Base-by-base conservation (phyloP, 2,888 invertebrate genomes). In the Heliconius charithonia region DNA sequence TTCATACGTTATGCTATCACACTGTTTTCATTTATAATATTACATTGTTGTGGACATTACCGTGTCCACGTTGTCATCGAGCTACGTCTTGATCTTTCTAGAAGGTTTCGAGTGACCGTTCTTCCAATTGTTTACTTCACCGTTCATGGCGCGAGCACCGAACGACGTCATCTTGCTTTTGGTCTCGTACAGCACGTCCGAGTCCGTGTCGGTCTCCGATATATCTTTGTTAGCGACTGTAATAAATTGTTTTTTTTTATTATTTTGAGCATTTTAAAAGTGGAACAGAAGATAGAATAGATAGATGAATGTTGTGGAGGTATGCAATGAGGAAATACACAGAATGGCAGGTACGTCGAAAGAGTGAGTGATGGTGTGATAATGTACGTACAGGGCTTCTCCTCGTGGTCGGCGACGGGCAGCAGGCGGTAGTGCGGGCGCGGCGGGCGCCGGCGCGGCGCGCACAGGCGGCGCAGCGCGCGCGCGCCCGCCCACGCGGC, bases 141-240 rank as follows among this genome's bases (percentile, higher is more conserved):
- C 95, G 87, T 95, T 95, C 83, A 88, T 84, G 1, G 89, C 84
- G 16, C 94, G 91, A 2, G 87, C 83, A 2, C 88, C 87, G 82
- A 94, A 93, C 25, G 93, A 87, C 0, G 93, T 91, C 41, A 95
- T 95, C 84, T 96, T 97, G 81, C 95, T 95, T 78, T 96, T 96
- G 16, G 97, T 96, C 89, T 98, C 98, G 88, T 98, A 98, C 29
- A 98, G 92, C 13, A 98, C 97, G 90, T 98, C 98, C 0, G 98
- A 98, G 85, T 98, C 98, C 0, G 97, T 97, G 83, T 98, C 98
- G 1, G 97, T 96, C 86, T 98, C 98, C 0, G 97, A 96, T 78
- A 96, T 94, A 89, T 96, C 96, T 84, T 96, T 95, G 82, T 92
- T 92, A 25, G 93, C 92, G 90, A 96, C 97, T 97, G 91, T 59